Evolutionary conservation across 2,888 invertebrate genomes (phyloP), one percentile per base, ranked within the genome.

Genomic region (Diarsia mendica): DNA sequence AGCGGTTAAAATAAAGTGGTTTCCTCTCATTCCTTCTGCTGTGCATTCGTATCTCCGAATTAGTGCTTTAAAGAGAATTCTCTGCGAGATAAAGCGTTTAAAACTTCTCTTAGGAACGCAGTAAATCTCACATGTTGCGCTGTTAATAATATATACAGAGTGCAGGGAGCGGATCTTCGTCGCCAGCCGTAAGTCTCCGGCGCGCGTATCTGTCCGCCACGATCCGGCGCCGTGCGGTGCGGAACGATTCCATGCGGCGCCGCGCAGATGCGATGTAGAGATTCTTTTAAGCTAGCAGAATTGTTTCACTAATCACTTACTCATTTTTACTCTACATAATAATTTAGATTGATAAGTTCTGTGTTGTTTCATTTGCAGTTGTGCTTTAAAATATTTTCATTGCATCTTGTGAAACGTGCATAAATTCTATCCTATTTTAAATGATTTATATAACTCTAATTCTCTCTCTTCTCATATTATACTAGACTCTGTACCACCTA

Each of bases 111-210:
- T 44, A 60, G n/a, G 58, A 75, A 73, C 51, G 82, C 73, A 80
- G 79, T 84, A 82, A 84, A 82, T 86, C 79, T 83, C 73, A 67
- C 79, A 78, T 83, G 76, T 79, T 82, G 80, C 67, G 48, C 66
- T 71, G 79, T 84, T 79, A 79, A 81, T 86, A 84, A 84, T 82
- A 68, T 77, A 79, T 75, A 70, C 71, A 75, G 58, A 33, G 64
- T 66, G 79, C 60, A 55, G 20, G 64, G 46, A 73, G 72, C 69
- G 20, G 65, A 44, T 72, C 66, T 81, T 66, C 72, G 68, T 51
- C 64, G 70, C 53, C 70, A 53, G 20, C 39, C 63, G 64, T 18
- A 39, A 60, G 79, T 51, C 49, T 53, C 48, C 66, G 74, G n/a
- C 44, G 49, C 64, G 20, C 18, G 51, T 55, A 61, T 49, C 51